These are phyloP conservation scores for Galeopterus variegatus DNA, from an alignment of 2,113 vertebrate genomes.

Conservation along the genomic window DNA sequence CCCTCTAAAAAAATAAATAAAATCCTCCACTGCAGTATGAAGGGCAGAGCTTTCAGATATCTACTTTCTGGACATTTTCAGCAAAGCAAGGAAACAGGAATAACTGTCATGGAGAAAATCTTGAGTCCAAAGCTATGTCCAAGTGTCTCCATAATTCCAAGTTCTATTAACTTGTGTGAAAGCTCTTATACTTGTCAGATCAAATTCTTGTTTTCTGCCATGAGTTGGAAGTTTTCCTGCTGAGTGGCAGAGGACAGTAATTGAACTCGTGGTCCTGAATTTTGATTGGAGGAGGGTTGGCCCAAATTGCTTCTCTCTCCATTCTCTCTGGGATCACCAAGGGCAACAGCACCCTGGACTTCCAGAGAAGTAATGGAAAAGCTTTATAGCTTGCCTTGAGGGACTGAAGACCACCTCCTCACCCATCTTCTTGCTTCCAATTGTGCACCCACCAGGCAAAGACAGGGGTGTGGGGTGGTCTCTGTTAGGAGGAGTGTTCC, in stretches of 20 bases:
- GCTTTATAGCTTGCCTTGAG: not conserved
- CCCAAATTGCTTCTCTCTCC: not conserved
- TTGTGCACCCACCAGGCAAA: not conserved
- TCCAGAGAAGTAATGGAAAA: not conserved
- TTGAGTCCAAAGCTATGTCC: constrained; percentile 44
- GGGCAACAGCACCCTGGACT: not conserved
- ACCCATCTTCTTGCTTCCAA: not conserved
- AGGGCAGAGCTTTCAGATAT: not conserved
- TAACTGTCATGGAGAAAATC: constrained; percentile 14
- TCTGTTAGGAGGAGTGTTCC: not conserved
- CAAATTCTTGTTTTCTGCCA: constrained; percentile 37
- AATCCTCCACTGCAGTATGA: not conserved
- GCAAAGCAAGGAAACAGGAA: constrained; percentile 53
- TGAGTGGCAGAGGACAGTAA: not conserved
- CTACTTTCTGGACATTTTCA: constrained; percentile 51
- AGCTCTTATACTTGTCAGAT: constrained; percentile 15
- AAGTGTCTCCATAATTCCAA: not conserved
- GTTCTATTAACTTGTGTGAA: constrained; percentile 57
- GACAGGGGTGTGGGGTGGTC: not conserved
- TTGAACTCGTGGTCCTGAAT: constrained; percentile 54
- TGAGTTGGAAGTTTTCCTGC: constrained; percentile 27
- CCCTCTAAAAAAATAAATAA: not conserved
- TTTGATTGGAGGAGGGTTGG: not conserved
- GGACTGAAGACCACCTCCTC: not conserved
- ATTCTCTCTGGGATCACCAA: not conserved